phyloP scores from a whole-genome alignment of 1,140 invertebrate genomes.

The Zaprionus camerounensis region DNA sequence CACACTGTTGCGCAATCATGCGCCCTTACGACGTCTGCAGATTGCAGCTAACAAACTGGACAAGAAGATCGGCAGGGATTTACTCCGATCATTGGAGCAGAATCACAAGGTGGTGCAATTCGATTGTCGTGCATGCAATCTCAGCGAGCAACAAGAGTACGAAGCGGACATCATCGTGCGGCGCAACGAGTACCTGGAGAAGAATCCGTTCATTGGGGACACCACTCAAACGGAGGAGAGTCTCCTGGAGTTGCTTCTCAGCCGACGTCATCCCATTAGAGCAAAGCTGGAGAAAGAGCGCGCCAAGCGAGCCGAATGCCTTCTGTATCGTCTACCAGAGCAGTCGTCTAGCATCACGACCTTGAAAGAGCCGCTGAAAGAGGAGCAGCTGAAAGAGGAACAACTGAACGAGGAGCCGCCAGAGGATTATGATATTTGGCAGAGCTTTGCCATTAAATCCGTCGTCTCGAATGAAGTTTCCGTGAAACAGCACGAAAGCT shows the following conservation, averaged over 20 bases:
- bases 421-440: conserved; percentile 64
- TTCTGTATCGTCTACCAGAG: not conserved
- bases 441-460: conserved; percentile 13
- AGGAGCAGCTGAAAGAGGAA: conserved; percentile 8
- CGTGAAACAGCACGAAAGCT: not conserved
- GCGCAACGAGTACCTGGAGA: conserved; percentile 52
- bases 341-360: not conserved
- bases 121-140: conserved; percentile 59
- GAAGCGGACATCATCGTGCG: conserved; percentile 64
- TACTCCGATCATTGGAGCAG: conserved; percentile 44
- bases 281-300: conserved; percentile 9
- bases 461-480: not conserved
- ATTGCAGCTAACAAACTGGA: conserved; percentile 47
- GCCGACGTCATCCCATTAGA: conserved; percentile 42
- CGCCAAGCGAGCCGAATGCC: not conserved
- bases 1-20: conserved; percentile 49
- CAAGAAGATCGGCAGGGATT: not conserved
- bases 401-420: not conserved
- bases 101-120: conserved; percentile 40
- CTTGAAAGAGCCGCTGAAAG: not conserved
- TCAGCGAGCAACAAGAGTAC: conserved; percentile 48
- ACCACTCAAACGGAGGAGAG: conserved; percentile 18
- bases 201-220: conserved; percentile 13
- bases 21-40: conserved; percentile 46
- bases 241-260: conserved; percentile 21